Evolutionary conservation across 2,797 vertebrate genomes (phyloP).

Genomic region (Vireo griseus): DNA sequence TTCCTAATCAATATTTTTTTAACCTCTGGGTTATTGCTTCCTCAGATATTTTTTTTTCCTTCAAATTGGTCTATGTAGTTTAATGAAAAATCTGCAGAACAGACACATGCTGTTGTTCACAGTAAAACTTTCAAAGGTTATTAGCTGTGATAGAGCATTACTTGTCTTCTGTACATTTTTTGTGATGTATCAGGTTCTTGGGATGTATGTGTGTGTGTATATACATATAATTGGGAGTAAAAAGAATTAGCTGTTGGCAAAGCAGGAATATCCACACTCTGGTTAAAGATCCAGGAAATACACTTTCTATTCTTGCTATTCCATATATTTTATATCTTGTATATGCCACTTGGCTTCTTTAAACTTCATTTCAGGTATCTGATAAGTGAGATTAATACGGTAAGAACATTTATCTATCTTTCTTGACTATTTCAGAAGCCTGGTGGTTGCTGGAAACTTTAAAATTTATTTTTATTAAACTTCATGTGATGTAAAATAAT

Average conservation of each 20-base stretch:
- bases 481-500: not conserved
- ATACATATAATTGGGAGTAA: constrained; percentile 57
- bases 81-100: constrained; percentile 75
- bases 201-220: constrained; percentile 57
- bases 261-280: not conserved
- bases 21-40: constrained; percentile 78
- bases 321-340: not conserved
- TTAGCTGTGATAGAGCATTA: constrained; percentile 67
- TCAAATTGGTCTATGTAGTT: constrained; percentile 72
- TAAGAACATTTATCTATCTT: not conserved
- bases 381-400: not conserved
- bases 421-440: not conserved
- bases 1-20: constrained; percentile 80
- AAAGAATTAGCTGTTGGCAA: constrained; percentile 57
- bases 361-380: not conserved
- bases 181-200: constrained; percentile 49
- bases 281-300: not conserved
- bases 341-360: not conserved
- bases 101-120: constrained; percentile 70
- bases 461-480: not conserved
- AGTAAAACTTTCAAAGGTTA: constrained; percentile 76
- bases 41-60: constrained; percentile 63
- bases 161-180: constrained; percentile 68
- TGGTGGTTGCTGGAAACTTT: not conserved
- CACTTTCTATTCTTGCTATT: not conserved